phyloP scores from a whole-genome alignment of 2,888 invertebrate species.

The Copidosoma aretas region DNA sequence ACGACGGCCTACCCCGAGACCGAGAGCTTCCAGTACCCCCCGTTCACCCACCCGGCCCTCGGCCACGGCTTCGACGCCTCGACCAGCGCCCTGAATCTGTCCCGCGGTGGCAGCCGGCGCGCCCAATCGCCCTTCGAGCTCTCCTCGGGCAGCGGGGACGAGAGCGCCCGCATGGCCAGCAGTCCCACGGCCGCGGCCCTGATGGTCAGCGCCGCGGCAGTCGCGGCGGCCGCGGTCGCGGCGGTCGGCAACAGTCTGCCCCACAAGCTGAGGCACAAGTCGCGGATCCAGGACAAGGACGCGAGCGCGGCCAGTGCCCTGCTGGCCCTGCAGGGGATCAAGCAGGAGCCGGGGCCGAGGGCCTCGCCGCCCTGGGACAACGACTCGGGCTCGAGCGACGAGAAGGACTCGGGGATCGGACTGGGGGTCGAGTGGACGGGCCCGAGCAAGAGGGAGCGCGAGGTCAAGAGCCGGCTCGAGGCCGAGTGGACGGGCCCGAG shows the following conservation, averaged over 20 bases:
- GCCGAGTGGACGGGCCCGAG: constrained; percentile 89
- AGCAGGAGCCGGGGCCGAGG: constrained; percentile 82
- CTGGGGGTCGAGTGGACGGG: constrained; percentile 74
- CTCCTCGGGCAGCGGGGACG: constrained; percentile 76
- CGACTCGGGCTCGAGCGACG: constrained; percentile 84
- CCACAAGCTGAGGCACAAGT: constrained; percentile 89
- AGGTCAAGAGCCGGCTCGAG: constrained; percentile 86
- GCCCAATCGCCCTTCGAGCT: constrained; percentile 80
- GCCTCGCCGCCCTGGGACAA: constrained; percentile 79
- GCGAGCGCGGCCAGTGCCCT: constrained; percentile 74
- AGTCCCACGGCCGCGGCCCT: not conserved
- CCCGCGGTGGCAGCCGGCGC: constrained; percentile 62
- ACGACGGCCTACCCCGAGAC: constrained; percentile 55
- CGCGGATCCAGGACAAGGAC: constrained; percentile 87
- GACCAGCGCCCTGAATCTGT: constrained; percentile 75
- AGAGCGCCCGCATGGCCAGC: constrained; percentile 63
- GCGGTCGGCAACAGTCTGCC: constrained; percentile 80
- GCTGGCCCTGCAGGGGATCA: constrained; percentile 83
- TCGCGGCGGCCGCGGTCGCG: constrained; percentile 54
- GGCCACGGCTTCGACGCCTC: constrained; percentile 62
- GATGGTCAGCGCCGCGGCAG: not conserved
- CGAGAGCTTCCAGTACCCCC: constrained; percentile 64
- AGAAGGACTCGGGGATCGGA: constrained; percentile 88
- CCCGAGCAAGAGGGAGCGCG: constrained; percentile 70
- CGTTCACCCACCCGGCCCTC: constrained; percentile 55